Base-by-base conservation (phyloP, 2,888 invertebrate genomes). In the Prosopocoilus inquinatus region DNA sequence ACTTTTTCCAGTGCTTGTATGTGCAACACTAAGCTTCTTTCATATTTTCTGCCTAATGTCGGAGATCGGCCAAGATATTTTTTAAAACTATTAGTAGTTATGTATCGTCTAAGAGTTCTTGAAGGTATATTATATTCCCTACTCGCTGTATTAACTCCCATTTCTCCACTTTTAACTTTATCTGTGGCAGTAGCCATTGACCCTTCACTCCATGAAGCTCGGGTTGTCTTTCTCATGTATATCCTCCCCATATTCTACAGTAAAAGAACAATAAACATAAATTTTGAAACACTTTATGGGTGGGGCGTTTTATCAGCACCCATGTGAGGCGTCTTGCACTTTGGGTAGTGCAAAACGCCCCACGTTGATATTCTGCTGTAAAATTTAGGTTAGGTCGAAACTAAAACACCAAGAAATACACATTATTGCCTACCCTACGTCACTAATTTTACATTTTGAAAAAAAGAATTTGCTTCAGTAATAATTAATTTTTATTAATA, bases 1-100 rank as follows among this genome's bases (percentile, higher is more conserved):
- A 41, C 8, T 39, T 44, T 55, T 39, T 55, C 50, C 12, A 58
- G 28, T 47, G 41, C 50, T 48, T 15, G 34, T 33, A 53, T 47
- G 44, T 53, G 43, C 5, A 2, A 9, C 2, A 41, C 34, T 8
- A 53, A 38, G n/a, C 20, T n/a, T 32, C 43, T n/a, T 9, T 36
- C 36, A 7, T 36, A 9, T 9, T 36, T 2, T 9, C 4, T 11
- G 3, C 36, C 36, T 36, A 36, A 36, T 12, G 5, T 7, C 12
- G 36, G 36, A 4, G 9, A 2, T 11, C 36, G 36, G 3, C 36
- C 36, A 5, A 36, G 12, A 4, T 12, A 3, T 7, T 9, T 9
- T 4, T 4, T 36, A 9, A 9, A n/a, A 36, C n/a, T n/a, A n/a
- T n/a, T n/a, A n/a, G n/a, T n/a, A n/a, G n/a, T 7, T 12, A 9